Base-by-base conservation (phyloP, 2,113 vertebrate genomes). In the Catagonus wagneri region DNA sequence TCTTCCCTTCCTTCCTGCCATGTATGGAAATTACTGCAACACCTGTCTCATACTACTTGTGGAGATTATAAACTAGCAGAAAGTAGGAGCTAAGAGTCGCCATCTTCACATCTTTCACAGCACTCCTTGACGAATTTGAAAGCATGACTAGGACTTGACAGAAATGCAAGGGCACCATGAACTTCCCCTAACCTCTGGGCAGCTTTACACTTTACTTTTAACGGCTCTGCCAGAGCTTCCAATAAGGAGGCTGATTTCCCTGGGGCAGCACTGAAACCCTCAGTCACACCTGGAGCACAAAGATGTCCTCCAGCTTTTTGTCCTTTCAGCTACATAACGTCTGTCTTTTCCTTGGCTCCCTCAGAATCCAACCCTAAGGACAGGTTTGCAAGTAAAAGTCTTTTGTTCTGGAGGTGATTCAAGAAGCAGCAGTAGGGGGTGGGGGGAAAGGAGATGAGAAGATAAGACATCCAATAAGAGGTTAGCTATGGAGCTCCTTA, bases 181-280 rank as follows among this genome's bases (percentile, higher is more conserved):
- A 29, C 71, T 65, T 74, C 60, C 32, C 32, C 32, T 90, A 50
- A 66, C 34, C 29, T 85, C 58, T 52, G 89, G 72, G 32, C 52
- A 75, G 14, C 56, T 90, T 63, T 74, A 63, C 27, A n/a, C 68
- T 96, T 93, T 95, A 66, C 27, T 11, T 89, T 69, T 72, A 90
- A 84, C 5, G 61, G 50, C 19, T 44, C 14, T 58, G 7, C 54
- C 39, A n/a, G 22, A 89, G 63, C 36, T 81, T 66, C 88, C 20
- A 14, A 29, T 23, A 12, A 74, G 14, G n/a, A 25, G 22, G 27
- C 32, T 56, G 44, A 79, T 89, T 95, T 93, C 56, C 19, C 12
- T 69, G 56, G 19, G n/a, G 72, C 34, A 83, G 44, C 14, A 3
- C 50, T 14, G 75, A 76, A 34, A 93, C 27, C 27, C 60, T 85